Evolutionary conservation across 2,888 invertebrate species (phyloP).

Genomic region (Philhelius pedissequus): DNA sequence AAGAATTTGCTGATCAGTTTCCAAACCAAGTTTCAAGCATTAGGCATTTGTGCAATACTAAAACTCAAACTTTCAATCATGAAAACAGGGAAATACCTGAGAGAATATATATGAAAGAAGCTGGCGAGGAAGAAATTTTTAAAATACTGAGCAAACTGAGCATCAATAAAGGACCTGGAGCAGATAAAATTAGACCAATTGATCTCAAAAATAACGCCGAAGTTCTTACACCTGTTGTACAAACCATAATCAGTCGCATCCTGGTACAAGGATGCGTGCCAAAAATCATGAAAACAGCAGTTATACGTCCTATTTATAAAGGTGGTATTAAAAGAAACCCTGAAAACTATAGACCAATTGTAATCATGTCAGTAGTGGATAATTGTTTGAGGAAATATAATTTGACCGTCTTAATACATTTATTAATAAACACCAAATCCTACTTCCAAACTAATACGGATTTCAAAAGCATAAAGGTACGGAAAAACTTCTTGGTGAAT

Average conservation of each 20-base stretch:
- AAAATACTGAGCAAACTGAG: constrained; percentile 1
- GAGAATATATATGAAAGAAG: constrained; percentile 21
- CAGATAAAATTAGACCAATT: constrained; percentile 17
- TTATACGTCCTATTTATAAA: no score
- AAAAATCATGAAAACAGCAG: no score
- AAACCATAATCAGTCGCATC: no score
- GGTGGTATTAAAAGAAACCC: no score
- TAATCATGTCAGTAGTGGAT: background rate
- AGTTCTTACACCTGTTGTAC: no score
- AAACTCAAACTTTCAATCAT: background rate
- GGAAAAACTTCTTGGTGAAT: no score
- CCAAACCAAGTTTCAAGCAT: background rate
- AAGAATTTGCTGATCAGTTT: background rate
- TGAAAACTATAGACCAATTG: background rate
- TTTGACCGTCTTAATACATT: background rate
- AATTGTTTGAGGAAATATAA: background rate
- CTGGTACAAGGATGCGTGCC: no score
- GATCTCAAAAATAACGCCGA: constrained; percentile 13
- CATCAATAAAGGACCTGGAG: constrained; percentile 15
- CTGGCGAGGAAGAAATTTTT: background rate
- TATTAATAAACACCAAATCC: background rate
- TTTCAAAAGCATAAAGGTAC: no score
- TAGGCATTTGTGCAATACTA: no score
- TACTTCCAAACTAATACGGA: no score
- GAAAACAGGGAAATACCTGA: background rate